Conservation (phyloP, 2,797 vertebrate genomes). For the Gadopsis bispinosus region DNA sequence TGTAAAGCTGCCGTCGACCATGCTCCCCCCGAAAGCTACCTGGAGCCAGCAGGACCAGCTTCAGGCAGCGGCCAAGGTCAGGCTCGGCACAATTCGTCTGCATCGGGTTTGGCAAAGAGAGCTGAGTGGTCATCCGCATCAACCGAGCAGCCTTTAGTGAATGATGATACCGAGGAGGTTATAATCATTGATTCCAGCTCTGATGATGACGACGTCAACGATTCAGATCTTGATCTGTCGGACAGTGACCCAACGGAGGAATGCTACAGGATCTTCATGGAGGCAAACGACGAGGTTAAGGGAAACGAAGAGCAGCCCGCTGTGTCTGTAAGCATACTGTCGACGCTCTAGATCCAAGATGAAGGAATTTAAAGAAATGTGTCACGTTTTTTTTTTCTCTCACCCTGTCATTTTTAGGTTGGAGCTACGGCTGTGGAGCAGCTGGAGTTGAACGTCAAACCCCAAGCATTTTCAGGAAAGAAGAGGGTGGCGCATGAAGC, state of each 20-base stretch:
- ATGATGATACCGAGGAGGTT: background rate
- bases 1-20: background rate
- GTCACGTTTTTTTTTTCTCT: background rate
- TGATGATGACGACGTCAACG: constrained; percentile 68
- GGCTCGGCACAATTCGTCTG: constrained; percentile 2
- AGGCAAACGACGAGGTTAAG: constrained; percentile 73
- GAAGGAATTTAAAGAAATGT: background rate
- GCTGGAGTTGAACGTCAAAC: constrained; percentile 47
- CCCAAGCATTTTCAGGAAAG: constrained; percentile 52
- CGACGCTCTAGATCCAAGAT: background rate
- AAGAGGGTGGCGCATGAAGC: constrained; percentile 82
- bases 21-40: background rate
- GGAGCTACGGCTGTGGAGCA: constrained; percentile 33
- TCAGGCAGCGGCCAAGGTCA: constrained; percentile 22
- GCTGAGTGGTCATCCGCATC: constrained; percentile 11
- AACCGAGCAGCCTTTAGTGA: constrained; percentile 17
- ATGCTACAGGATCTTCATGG: constrained; percentile 88
- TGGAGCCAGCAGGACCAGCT: constrained; percentile 4
- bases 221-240: constrained; percentile 78
- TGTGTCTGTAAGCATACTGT: constrained; percentile 68
- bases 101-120: constrained; percentile 9
- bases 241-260: constrained; percentile 87
- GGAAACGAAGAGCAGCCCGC: constrained; percentile 23
- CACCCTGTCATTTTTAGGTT: constrained; percentile 55
- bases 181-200: constrained; percentile 71